Conservation (phyloP, 2,113 vertebrate genomes). For the Myanophis thanlyinensis region DNA sequence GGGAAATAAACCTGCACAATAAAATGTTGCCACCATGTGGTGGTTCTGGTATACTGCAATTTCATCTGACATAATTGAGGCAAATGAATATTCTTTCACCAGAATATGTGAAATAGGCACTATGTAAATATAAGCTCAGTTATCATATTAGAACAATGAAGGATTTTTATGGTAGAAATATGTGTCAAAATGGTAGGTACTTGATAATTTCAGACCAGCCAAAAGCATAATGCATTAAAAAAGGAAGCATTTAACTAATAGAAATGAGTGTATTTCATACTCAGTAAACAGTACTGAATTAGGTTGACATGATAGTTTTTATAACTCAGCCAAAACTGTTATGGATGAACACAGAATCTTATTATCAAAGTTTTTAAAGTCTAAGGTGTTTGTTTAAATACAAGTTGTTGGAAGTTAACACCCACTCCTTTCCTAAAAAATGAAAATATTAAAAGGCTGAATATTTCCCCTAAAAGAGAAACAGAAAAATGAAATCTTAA, state of each 20-base stretch:
- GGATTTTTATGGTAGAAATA: not conserved
- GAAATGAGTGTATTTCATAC: conserved; percentile 5
- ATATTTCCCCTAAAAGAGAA: too few species aligned
- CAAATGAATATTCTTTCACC: not conserved
- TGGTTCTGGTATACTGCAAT: conserved; percentile 14
- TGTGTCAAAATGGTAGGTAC: not conserved
- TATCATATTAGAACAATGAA: not conserved
- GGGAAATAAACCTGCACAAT: conserved; percentile 4
- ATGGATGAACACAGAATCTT: conserved; percentile 12
- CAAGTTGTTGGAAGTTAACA: too few species aligned
- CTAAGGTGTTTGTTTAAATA: not conserved
- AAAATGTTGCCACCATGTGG: conserved; percentile 67
- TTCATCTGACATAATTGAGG: not conserved
- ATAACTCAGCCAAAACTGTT: conserved; percentile 16
- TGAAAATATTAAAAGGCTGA: too few species aligned
- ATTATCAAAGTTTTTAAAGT: not conserved
- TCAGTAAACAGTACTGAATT: conserved; percentile 49
- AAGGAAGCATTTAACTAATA: not conserved
- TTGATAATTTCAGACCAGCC: not conserved
- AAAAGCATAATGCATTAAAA: not conserved
- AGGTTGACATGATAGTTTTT: conserved; percentile 45
- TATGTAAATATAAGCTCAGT: not conserved
- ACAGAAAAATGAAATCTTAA: too few species aligned
- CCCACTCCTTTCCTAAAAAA: too few species aligned
- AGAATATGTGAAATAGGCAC: not conserved